Conservation (phyloP, 2,888 invertebrate species). For the Gortyna flavago region DNA sequence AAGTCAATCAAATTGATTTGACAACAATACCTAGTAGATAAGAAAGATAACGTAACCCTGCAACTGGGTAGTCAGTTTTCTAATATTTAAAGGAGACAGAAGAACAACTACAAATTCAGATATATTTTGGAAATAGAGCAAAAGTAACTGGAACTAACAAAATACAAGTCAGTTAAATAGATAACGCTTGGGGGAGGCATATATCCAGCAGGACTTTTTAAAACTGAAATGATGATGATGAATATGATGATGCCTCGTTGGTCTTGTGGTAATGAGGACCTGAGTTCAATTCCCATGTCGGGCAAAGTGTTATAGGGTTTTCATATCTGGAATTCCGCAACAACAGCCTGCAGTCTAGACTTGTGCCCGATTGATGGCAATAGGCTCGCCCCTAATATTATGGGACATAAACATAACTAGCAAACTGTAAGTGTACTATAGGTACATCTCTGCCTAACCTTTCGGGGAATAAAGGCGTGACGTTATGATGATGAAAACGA, state of each 20-base stretch:
- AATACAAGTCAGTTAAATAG: neutral
- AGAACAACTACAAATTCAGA: neutral
- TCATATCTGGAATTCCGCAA: neutral
- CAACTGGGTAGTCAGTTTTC: no score
- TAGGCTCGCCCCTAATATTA: neutral
- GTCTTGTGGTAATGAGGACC: neutral
- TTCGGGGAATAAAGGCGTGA: neutral
- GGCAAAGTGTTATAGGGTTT: neutral
- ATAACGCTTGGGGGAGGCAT: neutral
- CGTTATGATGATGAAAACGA: slow-evolving; percentile 4
- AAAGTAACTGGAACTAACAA: neutral
- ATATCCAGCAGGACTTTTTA: neutral
- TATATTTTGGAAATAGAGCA: neutral
- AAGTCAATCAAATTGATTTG: neutral
- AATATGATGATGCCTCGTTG: neutral
- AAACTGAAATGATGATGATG: neutral
- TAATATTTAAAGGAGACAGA: neutral
- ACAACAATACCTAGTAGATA: neutral
- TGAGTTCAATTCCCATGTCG: neutral
- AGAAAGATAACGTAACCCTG: neutral
- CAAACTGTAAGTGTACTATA: neutral
- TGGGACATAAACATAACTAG: no score
- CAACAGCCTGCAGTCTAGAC: neutral
- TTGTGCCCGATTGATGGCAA: neutral
- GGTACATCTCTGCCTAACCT: neutral